Base-by-base conservation (phyloP, 2,797 vertebrate species). In the Capromys pilorides region DNA sequence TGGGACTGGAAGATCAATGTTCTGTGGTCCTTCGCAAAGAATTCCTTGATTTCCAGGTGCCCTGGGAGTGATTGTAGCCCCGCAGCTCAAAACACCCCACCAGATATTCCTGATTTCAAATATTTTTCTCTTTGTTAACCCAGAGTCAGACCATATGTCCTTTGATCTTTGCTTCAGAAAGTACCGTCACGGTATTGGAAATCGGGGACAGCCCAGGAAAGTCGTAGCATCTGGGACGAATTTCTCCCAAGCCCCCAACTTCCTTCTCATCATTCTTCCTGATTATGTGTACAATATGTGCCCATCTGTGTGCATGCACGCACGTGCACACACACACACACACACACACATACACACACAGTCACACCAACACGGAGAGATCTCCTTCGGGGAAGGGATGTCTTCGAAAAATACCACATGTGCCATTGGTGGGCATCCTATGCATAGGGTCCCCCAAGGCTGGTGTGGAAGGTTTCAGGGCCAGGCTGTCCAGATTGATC, bases 141-240 rank as follows among this genome's bases (percentile, higher is more conserved):
- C 18, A 94, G 96, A 97, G 79, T 95, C 96, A 95, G 86, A 96
- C 96, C 97, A 96, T 94, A 96, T 96, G 96, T 97, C 93, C 93
- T 97, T 96, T 97, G 97, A 97, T 97, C 97, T 96, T 88, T 95
- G 87, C 94, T 96, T 97, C 93, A 96, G 86, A 96, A 97, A 94
- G 93, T 96, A 93, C 88, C 95, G 94, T 92, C 95, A 96, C 0
- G 64, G 91, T 90, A 86, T 95, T 96, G 81, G 93, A 94, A 95
- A 96, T 86, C 49, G 96, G 90, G 94, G 97, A 94, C 92, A 93
- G 95, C 91, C 91, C 49, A 78, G 59, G 69, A 96, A 94, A 97
- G 95, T 84, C 94, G n/a, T 45, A 97, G 96, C 97, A 97, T 93
- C 94, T 97, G 95, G 91, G 54, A 88, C 41, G 49, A 24, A 94